Evolutionary conservation across 2,113 vertebrate genomes (phyloP), one percentile per base, ranked within the genome.

Genomic region (Halcyon senegalensis): DNA sequence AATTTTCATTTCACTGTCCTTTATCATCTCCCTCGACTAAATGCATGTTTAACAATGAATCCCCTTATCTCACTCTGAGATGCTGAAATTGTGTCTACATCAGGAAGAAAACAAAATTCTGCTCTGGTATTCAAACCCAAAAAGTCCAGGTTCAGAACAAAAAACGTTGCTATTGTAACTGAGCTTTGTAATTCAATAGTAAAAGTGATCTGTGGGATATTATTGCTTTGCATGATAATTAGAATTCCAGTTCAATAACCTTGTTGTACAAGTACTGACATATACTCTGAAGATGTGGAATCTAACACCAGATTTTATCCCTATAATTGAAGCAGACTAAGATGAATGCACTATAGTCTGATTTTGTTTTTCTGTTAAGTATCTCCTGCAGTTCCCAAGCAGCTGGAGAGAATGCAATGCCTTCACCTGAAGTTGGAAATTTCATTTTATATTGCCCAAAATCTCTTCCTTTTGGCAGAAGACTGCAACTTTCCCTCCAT

Each of bases 211-310:
- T 33, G 18, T 48, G 60, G 43, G 37, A 56, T 51, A 82, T n/a
- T 75, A 81, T n/a, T 89, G 44, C 74, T 41, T 72, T 87, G 77
- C 87, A 95, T 83, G n/a, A n/a, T 66, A 94, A 92, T 64, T 89
- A 76, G 58, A 95, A 92, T 66, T 84, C 33, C 41, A 69, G 66
- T 93, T 94, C 80, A 97, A 91, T 91, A 89, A 89, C 19, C 41
- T 78, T 89, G 64, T 76, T 89, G 66, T 91, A 87, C 66, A 92
- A 87, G 44, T 73, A 72, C 48, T 87, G 33, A 73, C 41, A 46
- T 43, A 44, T 6, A 43, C 12, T 14, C 53, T 33, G 41, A 93
- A 89, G 39, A 87, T 35, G n/a, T 50, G 28, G 44, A 89, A 95
- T 53, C 7, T 55, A 70, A 84, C 44, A 87, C 89, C 25, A 56